Conservation (phyloP, 2,797 vertebrate genomes). For the Rhinatrema bivittatum region DNA sequence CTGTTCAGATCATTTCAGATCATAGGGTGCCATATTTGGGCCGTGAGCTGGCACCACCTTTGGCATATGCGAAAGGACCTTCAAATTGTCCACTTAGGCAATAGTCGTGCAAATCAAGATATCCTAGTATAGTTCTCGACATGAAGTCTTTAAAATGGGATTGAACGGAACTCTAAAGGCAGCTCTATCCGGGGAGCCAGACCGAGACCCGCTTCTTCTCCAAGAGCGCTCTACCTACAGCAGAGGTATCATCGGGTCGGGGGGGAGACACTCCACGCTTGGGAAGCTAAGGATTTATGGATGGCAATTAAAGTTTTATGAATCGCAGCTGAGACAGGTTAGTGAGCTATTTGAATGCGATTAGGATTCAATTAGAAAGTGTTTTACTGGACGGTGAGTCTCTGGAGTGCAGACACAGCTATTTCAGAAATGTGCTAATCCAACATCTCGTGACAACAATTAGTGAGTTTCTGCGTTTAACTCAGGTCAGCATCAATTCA, state of each 20-base stretch:
- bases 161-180: too few relatives aligned
- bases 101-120: too few relatives aligned
- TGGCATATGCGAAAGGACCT: too few relatives aligned
- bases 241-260: conserved; percentile 27
- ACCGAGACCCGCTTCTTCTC: too few relatives aligned
- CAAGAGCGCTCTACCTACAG: too few relatives aligned
- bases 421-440: conserved; percentile 99
- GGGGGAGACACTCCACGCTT: conserved; percentile 33
- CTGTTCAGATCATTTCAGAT: too few relatives aligned
- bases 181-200: too few relatives aligned
- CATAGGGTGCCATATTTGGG: too few relatives aligned
- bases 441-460: conserved; percentile 98
- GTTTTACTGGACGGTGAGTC: conserved; percentile 80
- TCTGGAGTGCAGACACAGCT: conserved; percentile 88
- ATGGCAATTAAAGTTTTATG: conserved; percentile 85
- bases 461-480: conserved; percentile 72
- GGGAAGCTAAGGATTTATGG: conserved; percentile 61
- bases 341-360: conserved; percentile 87
- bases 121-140: too few relatives aligned
- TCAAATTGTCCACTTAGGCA: too few relatives aligned
- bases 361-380: conserved; percentile 99
- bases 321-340: conserved; percentile 72
- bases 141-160: too few relatives aligned
- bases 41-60: too few relatives aligned
- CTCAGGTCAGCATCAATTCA: conserved; percentile 65